Conservation (phyloP, 2,888 invertebrate genomes). For the Itoplectis maculator region DNA sequence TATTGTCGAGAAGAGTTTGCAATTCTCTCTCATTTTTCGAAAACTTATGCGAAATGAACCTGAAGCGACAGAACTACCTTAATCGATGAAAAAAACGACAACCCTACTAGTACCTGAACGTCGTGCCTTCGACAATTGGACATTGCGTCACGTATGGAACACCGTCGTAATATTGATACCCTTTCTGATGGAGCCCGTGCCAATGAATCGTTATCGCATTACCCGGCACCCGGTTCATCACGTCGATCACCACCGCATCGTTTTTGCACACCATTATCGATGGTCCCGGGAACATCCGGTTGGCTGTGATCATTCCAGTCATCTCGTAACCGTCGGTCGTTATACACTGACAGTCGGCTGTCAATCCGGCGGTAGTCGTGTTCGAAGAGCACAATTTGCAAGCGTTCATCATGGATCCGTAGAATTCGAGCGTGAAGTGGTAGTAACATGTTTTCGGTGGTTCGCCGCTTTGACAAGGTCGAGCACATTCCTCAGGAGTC, state of each 20-base stretch:
- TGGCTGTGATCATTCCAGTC: constrained; percentile 65
- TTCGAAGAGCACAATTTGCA: constrained; percentile 71
- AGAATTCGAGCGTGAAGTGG: constrained; percentile 94
- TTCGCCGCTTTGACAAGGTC: constrained; percentile 93
- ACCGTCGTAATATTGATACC: constrained; percentile 94
- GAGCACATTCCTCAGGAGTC: constrained; percentile 94
- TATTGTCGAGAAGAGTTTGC: no score
- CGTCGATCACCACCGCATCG: constrained; percentile 94
- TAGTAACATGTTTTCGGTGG: constrained; percentile 95
- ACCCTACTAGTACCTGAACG: constrained; percentile 84
- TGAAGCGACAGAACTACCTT: no score
- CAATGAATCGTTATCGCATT: constrained; percentile 95
- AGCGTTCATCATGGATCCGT: constrained; percentile 87
- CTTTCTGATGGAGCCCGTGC: constrained; percentile 95
- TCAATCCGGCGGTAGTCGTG: constrained; percentile 66
- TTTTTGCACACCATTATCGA: constrained; percentile 93
- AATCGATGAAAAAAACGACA: no score
- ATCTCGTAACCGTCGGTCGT: constrained; percentile 70
- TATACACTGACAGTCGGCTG: constrained; percentile 72
- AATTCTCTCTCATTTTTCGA: no score
- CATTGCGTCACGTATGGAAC: constrained; percentile 96
- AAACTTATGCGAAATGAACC: no score
- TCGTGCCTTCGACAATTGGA: constrained; percentile 93
- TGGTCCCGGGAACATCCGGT: constrained; percentile 74
- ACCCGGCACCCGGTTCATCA: constrained; percentile 93